Evolutionary conservation across 2,797 vertebrate genomes (phyloP), one percentile per base, ranked within the genome.

Genomic region (Distichodus sexfasciatus): DNA sequence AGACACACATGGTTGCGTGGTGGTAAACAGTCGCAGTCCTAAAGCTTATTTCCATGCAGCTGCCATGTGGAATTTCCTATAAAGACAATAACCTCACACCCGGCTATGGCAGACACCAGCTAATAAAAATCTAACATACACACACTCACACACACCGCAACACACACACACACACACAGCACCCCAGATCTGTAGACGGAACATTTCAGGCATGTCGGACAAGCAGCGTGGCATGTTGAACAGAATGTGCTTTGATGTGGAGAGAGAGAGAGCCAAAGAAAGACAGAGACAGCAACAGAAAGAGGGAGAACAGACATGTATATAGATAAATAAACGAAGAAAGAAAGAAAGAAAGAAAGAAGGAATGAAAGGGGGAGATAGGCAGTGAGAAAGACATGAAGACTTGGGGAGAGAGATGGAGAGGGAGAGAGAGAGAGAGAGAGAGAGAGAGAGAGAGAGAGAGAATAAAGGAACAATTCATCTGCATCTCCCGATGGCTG

Each of bases 381-480:
- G 17, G n/a, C n/a, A n/a, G n/a, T n/a, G n/a, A n/a, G n/a, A n/a
- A n/a, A n/a, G n/a, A n/a, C n/a, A n/a, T n/a, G n/a, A n/a, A n/a
- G 33, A 69, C 71, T 69, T 69, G 53, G 14, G 54, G 60, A 2
- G 2, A 1, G 47, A 40, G 38, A 28, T 47, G 51, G n/a, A n/a
- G 21, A 8, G 53, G 2, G 3, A 1, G 38, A 38, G 36, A 28
- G 54, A 58, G 17, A 17, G 5, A 55, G 53, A 21, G 46, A 31
- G 21, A 19, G 23, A 69, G 28, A 17, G 10, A 33, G 50, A 47
- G 44, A 67, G 43, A 67, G 26, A 55, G 46, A 75, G 36, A 62
- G 63, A 63, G 17, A 57, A 44, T 55, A 54, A 55, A 79, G 77
- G 76, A 81, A 83, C 81, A 78, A 83, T 83, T 81, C 75, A 83